phyloP scores from a whole-genome alignment of 1,140 invertebrate genomes.

The Drosophila nigromelanica region DNA sequence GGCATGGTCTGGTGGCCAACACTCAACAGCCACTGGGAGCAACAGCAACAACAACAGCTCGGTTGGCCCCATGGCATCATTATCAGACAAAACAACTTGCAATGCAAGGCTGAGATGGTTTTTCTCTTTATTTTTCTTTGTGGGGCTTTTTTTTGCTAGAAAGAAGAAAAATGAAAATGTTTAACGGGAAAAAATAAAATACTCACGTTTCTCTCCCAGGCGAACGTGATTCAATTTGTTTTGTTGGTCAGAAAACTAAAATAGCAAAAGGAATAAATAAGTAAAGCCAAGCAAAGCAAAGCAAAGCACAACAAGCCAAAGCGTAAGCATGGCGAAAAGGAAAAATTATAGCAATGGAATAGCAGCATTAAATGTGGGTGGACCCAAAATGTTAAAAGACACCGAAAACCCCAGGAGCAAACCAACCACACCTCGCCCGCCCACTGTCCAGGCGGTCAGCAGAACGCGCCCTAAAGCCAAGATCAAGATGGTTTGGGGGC shows the following conservation, averaged over 20 bases:
- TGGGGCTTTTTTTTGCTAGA: not conserved
- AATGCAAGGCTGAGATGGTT: conserved; percentile 38
- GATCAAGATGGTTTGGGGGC: conserved; percentile 49
- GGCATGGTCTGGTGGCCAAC: conserved; percentile 55
- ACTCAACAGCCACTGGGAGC: conserved; percentile 55
- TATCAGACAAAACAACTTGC: conserved; percentile 71
- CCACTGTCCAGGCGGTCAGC: conserved; percentile 21
- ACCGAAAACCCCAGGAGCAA: not conserved
- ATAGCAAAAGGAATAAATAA: conserved; percentile 70
- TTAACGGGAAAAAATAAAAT: conserved; percentile 81
- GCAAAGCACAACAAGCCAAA: conserved; percentile 23
- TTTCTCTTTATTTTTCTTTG: conserved; percentile 17
- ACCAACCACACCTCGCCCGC: not conserved
- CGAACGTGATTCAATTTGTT: conserved; percentile 82
- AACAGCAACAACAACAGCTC: conserved; percentile 27
- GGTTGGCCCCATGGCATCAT: conserved; percentile 68
- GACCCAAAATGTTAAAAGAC: conserved; percentile 2
- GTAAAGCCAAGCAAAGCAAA: conserved; percentile 52
- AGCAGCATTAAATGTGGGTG: conserved; percentile 52
- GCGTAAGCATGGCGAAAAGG: conserved; percentile 31
- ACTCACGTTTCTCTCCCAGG: conserved; percentile 75
- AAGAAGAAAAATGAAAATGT: conserved; percentile 82
- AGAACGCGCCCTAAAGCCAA: conserved; percentile 55
- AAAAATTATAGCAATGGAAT: conserved; percentile 38
- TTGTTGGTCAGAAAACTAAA: conserved; percentile 82